These are phyloP conservation scores for Jaculus jaculus DNA, from an alignment of 2,113 vertebrate genomes.

Conservation along the genomic window DNA sequence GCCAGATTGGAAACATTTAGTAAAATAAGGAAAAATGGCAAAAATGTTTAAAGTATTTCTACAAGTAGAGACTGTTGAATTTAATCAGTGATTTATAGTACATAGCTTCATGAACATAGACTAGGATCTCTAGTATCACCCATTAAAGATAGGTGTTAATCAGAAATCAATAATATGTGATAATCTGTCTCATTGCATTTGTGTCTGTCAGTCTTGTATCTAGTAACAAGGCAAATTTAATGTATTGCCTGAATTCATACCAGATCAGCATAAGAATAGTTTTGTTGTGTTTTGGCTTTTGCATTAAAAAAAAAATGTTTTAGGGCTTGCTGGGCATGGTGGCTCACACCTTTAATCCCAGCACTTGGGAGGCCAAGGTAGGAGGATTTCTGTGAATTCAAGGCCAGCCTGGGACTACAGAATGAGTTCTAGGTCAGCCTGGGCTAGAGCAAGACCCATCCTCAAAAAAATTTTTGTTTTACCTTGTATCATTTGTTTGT, in stretches of 20 bases:
- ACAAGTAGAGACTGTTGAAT: constrained; percentile 23
- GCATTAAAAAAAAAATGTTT: not conserved
- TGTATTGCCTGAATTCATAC: constrained; percentile 32
- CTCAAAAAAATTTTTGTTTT: too few relatives aligned
- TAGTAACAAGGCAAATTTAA: constrained; percentile 44
- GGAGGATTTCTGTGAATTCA: not conserved
- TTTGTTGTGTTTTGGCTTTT: not conserved
- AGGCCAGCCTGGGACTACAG: too few relatives aligned
- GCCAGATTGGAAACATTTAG: constrained; percentile 25
- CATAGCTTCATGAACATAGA: constrained; percentile 17
- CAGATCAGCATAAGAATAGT: not conserved
- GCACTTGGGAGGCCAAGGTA: too few relatives aligned
- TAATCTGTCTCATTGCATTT: not conserved
- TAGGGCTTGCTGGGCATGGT: not conserved
- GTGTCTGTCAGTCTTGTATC: not conserved
- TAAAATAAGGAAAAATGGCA: constrained; percentile 36
- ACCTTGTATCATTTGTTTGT: constrained; percentile 26
- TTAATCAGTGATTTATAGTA: constrained; percentile 39
- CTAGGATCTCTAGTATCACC: not conserved
- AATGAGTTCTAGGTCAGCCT: not conserved
- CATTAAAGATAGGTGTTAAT: constrained; percentile 50
- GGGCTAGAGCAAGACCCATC: too few relatives aligned
- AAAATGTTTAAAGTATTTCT: constrained; percentile 63
- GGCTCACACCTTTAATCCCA: too few relatives aligned
- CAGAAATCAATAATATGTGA: constrained; percentile 38